Evolutionary conservation across 2,113 vertebrate species (phyloP), one percentile per base, ranked within the genome.

Genomic region (Emydocephalus ijimae): DNA sequence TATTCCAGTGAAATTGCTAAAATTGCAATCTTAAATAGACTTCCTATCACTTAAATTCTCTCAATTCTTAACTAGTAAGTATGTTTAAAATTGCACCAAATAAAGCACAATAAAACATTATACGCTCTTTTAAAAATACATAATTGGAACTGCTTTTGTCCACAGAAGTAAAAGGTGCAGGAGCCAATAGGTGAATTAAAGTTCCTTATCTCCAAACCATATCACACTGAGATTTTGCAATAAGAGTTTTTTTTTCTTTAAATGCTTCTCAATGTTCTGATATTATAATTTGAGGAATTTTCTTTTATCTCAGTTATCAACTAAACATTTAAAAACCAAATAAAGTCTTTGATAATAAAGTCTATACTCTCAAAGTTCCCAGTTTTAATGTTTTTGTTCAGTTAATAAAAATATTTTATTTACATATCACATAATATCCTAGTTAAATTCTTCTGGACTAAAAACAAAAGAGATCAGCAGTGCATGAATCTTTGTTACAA

Each of bases 401-500:
- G 89, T 74, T 9, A 12, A 88, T 1, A 92, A 11, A 81, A 43
- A 20, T 54, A 18, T 90, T 93, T 85, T 90, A 94, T 29, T 91
- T 91, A 4, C 8, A 39, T 81, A 55, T 64, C 59, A 23, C 93
- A 90, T 93, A 95, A 95, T 52, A 43, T 24, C 18, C n/a, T 50
- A 54, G 29, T 85, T 85, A 93, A 93, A 45, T 6, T 15, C 9
- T 61, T 92, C 43, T 90, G 74, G 5, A 88, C 1, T 45, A 48
- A 85, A 88, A 89, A 57, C 26, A 85, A n/a, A 34, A 85, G 59
- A 88, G 34, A 23, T 91, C 48, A 91, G 34, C 74, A 69, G 45
- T 69, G 11, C 86, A 5, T 92, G 90, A 57, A 39, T 4, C 59
- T 93, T 85, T 90, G 29, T 86, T 64, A 39, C 10, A 64, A 59